These are phyloP conservation scores for Cordylochernes scorpioides DNA, from an alignment of 2,888 invertebrate species.

Conservation along the genomic window DNA sequence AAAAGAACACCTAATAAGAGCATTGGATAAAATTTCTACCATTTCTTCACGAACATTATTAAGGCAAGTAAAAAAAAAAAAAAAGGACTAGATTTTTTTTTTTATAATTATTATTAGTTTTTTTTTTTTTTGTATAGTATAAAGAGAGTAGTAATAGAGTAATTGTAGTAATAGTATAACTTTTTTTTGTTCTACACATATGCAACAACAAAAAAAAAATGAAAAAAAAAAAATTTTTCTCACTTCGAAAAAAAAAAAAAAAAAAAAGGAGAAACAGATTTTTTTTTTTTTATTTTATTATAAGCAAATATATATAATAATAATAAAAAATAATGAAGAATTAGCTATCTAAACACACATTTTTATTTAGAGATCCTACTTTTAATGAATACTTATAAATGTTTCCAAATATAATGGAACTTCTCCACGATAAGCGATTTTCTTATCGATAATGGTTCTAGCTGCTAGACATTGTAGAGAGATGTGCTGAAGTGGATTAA, in stretches of 20 bases:
- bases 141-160: too few relatives aligned
- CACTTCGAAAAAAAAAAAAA: not conserved
- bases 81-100: too few relatives aligned
- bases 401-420: slow-evolving; percentile 38
- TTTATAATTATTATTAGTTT: too few relatives aligned
- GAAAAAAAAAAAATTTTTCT: not conserved
- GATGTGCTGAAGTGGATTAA: slow-evolving; percentile 30
- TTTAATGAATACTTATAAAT: slow-evolving; percentile 41
- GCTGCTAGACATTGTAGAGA: slow-evolving; percentile 58
- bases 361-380: not conserved
- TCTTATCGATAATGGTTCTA: slow-evolving; percentile 37
- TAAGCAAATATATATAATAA: not conserved
- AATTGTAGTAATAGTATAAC: too few relatives aligned
- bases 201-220: not conserved
- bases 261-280: not conserved
- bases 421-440: slow-evolving; percentile 34
- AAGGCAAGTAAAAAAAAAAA: too few relatives aligned
- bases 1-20: too few relatives aligned
- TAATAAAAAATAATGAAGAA: not conserved
- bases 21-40: too few relatives aligned
- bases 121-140: too few relatives aligned
- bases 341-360: slow-evolving; percentile 2
- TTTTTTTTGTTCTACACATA: too few relatives aligned
- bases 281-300: slow-evolving; percentile 1
- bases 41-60: too few relatives aligned